These are phyloP conservation scores for Synanceia verrucosa DNA, from an alignment of 2,797 vertebrate species.

Conservation along the genomic window DNA sequence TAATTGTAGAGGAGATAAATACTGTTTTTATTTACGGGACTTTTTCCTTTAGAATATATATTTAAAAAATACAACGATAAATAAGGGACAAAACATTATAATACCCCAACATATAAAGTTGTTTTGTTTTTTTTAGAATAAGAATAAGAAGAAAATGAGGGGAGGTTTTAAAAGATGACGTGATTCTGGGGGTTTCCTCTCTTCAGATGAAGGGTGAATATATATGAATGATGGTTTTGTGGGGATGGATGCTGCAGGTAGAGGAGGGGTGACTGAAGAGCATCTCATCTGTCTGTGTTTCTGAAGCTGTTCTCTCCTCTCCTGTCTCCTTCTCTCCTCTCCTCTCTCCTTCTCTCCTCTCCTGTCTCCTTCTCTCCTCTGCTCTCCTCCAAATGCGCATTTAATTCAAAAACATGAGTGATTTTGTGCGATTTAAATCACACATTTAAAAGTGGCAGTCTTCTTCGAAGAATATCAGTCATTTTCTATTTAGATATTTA, in stretches of 20 bases:
- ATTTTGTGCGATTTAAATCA: background rate
- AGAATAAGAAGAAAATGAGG: background rate
- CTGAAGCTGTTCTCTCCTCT: background rate
- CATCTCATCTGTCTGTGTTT: conserved; percentile 55
- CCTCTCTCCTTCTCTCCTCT: background rate
- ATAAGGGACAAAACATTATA: background rate
- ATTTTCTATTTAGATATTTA: background rate
- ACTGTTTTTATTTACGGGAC: background rate
- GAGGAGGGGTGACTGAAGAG: conserved; percentile 45
- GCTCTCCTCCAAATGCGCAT: background rate
- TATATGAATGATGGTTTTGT: conserved; percentile 70
- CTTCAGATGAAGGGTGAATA: conserved; percentile 77
- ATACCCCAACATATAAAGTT: conserved; percentile 11
- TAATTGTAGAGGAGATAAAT: background rate
- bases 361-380: no score
- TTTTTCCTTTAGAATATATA: background rate
- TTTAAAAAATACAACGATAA: rapidly evolving
- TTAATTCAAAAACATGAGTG: background rate
- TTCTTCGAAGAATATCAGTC: background rate
- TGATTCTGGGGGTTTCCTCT: conserved; percentile 77
- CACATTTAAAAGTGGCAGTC: background rate
- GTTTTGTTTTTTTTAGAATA: background rate
- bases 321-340: background rate
- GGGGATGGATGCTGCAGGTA: conserved; percentile 51
- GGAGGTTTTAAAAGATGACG: conserved; percentile 66